A percentile compares a stretch with the other conserved stretches of the same genome.
Conservation (phyloP, 2,797 vertebrate genomes). For the Vultur gryphus region DNA sequence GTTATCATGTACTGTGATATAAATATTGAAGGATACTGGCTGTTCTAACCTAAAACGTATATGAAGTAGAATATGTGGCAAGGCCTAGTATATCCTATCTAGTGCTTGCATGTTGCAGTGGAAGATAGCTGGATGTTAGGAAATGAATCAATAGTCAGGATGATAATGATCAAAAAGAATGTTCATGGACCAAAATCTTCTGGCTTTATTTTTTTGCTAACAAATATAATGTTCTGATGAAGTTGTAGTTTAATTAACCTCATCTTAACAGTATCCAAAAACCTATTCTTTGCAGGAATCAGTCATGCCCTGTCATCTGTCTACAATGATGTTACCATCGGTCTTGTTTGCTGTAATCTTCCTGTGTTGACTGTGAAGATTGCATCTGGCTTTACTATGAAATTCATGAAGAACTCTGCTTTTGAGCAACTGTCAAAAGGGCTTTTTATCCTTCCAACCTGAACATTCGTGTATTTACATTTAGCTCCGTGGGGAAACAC, state of each 20-base stretch:
- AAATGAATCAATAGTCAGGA: not conserved
- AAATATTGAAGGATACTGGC: not conserved
- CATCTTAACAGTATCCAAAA: not conserved
- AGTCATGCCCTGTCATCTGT: not conserved
- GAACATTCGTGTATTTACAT: not conserved
- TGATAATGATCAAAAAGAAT: not conserved
- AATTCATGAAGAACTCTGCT: constrained; percentile 21
- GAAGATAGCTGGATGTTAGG: not conserved
- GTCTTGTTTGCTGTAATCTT: not conserved
- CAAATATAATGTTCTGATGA: not conserved
- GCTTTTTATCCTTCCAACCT: constrained; percentile 13
- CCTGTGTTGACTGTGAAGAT: not conserved
- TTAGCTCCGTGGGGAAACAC: constrained; percentile 1
- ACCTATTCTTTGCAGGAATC: not conserved
- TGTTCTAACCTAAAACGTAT: not conserved
- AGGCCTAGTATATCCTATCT: not conserved
- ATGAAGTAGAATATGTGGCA: not conserved
- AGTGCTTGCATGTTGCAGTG: not conserved
- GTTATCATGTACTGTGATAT: not conserved
- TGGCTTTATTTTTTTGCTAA: not conserved
- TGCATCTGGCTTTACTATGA: not conserved
- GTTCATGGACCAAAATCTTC: not conserved
- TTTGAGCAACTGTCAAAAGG: constrained; percentile 5
- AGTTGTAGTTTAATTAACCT: not conserved
- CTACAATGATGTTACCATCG: not conserved